These are phyloP conservation scores for Coilia nasus DNA, from an alignment of 2,797 vertebrate genomes.

Conservation along the genomic window DNA sequence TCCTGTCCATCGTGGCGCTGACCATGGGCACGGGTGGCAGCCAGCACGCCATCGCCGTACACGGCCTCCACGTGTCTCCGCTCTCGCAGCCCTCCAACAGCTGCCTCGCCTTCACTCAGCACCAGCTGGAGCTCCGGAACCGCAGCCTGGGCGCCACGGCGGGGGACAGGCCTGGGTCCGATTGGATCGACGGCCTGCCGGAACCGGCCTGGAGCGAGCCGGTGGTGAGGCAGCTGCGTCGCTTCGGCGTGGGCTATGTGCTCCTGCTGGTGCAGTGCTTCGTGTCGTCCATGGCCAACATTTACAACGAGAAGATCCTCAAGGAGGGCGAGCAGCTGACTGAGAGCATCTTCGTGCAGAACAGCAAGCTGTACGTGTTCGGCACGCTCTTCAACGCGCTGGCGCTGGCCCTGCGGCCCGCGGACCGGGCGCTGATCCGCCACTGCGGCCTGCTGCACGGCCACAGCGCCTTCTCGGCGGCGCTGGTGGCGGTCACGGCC, in stretches of 20 bases:
- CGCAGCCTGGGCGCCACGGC: slow-evolving; percentile 46
- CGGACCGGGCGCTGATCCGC: slow-evolving; percentile 79
- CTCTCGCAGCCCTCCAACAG: slow-evolving; percentile 84
- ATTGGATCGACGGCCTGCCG: slow-evolving; percentile 65
- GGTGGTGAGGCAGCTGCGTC: slow-evolving; percentile 72
- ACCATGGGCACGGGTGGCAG: slow-evolving; percentile 78
- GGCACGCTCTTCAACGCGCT: slow-evolving; percentile 90
- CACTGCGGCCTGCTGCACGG: slow-evolving; percentile 93
- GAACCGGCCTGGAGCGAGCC: slow-evolving; percentile 79
- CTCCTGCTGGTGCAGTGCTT: slow-evolving; percentile 93
- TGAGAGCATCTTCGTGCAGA: slow-evolving; percentile 96
- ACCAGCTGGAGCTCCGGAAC: slow-evolving; percentile 71
- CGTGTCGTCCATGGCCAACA: slow-evolving; percentile 94
- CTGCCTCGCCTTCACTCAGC: slow-evolving; percentile 80
- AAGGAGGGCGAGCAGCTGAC: slow-evolving; percentile 89
- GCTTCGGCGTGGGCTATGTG: slow-evolving; percentile 85
- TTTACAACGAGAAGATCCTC: slow-evolving; percentile 98
- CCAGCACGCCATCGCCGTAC: slow-evolving; percentile 73
- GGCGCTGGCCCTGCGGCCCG: slow-evolving; percentile 78
- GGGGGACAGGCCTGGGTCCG: slow-evolving; percentile 20
- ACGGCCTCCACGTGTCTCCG: slow-evolving; percentile 78
- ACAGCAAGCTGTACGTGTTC: slow-evolving; percentile 92
- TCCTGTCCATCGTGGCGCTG: slow-evolving; percentile 91
- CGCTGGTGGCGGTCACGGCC: slow-evolving; percentile 89
- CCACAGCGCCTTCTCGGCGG: slow-evolving; percentile 88